These are phyloP conservation scores for Hypsopygia costalis DNA, from an alignment of 2,888 invertebrate species.

Conservation along the genomic window DNA sequence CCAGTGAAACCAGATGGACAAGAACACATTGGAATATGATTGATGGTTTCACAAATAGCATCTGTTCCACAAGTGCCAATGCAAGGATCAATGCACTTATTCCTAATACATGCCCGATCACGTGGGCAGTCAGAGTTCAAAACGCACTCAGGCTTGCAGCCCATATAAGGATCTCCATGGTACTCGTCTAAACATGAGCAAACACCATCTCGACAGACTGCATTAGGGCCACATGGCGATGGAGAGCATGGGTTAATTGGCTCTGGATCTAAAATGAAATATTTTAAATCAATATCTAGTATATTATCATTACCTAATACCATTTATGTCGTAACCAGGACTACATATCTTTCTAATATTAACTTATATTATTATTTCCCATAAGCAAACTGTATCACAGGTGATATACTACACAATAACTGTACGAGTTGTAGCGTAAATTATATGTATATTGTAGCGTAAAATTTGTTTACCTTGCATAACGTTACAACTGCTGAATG, in stretches of 20 bases:
- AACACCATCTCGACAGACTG: constrained; percentile 82
- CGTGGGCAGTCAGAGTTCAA: constrained; percentile 86
- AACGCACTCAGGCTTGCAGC: constrained; percentile 90
- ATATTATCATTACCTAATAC: too few relatives aligned
- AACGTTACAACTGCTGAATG: constrained; percentile 79
- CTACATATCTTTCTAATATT: too few relatives aligned
- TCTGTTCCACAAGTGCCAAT: constrained; percentile 84
- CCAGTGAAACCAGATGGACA: constrained; percentile 84
- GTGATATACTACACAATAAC: too few relatives aligned
- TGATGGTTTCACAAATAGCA: constrained; percentile 81
- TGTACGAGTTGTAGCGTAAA: too few relatives aligned
- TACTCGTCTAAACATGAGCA: constrained; percentile 87
- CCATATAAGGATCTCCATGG: constrained; percentile 86
- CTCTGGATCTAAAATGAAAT: constrained; percentile 21
- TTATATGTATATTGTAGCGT: not conserved
- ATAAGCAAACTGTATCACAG: too few relatives aligned
- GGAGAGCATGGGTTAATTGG: constrained; percentile 83
- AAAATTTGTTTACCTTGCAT: constrained; percentile 39
- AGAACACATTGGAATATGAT: constrained; percentile 85
- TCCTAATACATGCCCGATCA: constrained; percentile 85
- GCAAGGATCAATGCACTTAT: constrained; percentile 88
- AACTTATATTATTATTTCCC: not conserved
- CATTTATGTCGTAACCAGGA: too few relatives aligned
- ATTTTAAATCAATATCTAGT: constrained; percentile 1
- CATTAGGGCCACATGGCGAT: constrained; percentile 85